These are phyloP conservation scores for Micrasema minimum DNA, from an alignment of 1,140 invertebrate species.

Conservation along the genomic window DNA sequence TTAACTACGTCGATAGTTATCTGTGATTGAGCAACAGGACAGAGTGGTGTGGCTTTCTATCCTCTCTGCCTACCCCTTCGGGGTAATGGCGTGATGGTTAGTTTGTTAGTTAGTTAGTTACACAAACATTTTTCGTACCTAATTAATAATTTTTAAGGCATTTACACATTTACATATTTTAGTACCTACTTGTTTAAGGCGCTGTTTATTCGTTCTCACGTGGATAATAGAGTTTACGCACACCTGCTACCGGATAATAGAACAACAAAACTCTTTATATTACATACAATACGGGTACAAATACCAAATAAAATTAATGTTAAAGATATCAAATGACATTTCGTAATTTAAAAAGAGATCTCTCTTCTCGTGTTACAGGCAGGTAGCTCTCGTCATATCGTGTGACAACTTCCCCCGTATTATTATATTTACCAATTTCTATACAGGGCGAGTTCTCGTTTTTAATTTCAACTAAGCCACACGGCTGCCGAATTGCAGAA, in stretches of 20 bases:
- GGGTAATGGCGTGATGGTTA: no score
- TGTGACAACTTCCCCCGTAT: slow-evolving; percentile 43
- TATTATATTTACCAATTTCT: slow-evolving; percentile 27
- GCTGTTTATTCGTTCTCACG: slow-evolving; percentile 13
- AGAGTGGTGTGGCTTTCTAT: no score
- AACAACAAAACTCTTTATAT: slow-evolving; percentile 18
- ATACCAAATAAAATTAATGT: slow-evolving; percentile 17
- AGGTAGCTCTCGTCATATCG: slow-evolving; percentile 47
- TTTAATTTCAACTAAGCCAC: slow-evolving; percentile 24
- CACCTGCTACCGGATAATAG: slow-evolving; percentile 15
- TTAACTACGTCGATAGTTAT: no score
- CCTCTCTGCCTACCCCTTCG: no score
- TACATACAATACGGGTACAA: slow-evolving; percentile 14
- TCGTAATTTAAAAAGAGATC: slow-evolving; percentile 42
- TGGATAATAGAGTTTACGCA: slow-evolving; percentile 5
- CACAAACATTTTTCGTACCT: no score
- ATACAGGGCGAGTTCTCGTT: slow-evolving; percentile 17
- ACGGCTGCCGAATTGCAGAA: slow-evolving; percentile 4
- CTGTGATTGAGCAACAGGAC: no score
- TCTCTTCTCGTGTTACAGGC: slow-evolving; percentile 42
- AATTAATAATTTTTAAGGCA: neutral
- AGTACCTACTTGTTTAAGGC: no score
- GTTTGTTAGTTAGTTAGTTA: no score
- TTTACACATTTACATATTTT: no score
- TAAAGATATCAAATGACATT: slow-evolving; percentile 35